Evolutionary conservation across 2,113 vertebrate genomes (phyloP), one percentile per base, ranked within the genome.

Genomic region (Pandion haliaetus): DNA sequence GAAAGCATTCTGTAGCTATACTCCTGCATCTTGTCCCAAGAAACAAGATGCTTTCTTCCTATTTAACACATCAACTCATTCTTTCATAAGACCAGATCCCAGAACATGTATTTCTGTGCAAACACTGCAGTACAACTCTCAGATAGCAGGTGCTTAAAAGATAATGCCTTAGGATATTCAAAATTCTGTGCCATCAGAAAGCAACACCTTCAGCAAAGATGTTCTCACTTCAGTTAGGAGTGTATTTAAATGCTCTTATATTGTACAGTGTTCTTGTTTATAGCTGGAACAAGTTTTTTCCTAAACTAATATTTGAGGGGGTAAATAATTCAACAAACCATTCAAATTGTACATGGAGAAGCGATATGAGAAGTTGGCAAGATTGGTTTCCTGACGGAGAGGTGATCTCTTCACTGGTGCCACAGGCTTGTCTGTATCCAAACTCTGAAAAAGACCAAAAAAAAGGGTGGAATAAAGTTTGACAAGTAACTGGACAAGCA

Each of bases 271-370:
- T 44, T 47, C 61, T 82, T 52, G n/a, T 62, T 93, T 38, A 65
- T 5, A 91, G 40, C 8, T 94, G 63, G 17, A 95, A 83, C 31
- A 88, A 14, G 1, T 73, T 90, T 66, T 82, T 86, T 57, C 65
- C 34, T 59, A 67, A 82, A 76, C 3, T 34, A 63, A 9, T 38
- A 77, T 47, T 67, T 86, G 45, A 94, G 21, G 4, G 17, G 6
- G 17, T 45, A 86, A 91, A 85, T 61, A 95, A 90, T 83, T 88
- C 31, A 88, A 95, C 98, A 99, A 98, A 99, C 99, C 99, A 95
- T 99, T 99, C 92, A 99, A 98, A 97, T 99, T 99, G 95, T 99
- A 99, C 99, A 99, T 99, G 42, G 99, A 99, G 98, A 99, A 99
- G 36, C 99, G 99, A 95, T 99, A 99, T n/a, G 99, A 99, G 98